Evolutionary conservation across 2,888 invertebrate genomes (phyloP).

Genomic region (Diachrysia chrysitis): DNA sequence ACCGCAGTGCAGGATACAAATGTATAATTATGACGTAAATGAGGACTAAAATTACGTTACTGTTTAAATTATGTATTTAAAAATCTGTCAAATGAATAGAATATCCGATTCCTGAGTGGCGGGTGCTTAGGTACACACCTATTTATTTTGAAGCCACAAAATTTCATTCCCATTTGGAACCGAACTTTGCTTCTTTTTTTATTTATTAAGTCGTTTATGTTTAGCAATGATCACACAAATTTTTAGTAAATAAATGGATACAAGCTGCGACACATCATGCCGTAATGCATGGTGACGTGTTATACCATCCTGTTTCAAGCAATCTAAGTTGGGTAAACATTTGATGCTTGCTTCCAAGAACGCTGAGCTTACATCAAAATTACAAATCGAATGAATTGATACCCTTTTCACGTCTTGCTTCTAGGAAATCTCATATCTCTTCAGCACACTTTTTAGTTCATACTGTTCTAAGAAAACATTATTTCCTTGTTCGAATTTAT

Average conservation of each 20-base stretch:
- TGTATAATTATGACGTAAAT: too few species aligned
- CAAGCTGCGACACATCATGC: neutral
- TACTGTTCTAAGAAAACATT: conserved; percentile 34
- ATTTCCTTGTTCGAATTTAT: conserved; percentile 38
- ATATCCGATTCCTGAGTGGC: too few species aligned
- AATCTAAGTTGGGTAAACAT: conserved; percentile 1
- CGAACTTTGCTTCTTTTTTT: too few species aligned
- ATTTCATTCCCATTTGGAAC: neutral
- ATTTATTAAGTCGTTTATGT: too few species aligned
- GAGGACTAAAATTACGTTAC: too few species aligned
- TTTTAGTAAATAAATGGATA: neutral
- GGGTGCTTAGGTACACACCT: too few species aligned
- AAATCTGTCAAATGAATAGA: too few species aligned
- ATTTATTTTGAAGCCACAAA: too few species aligned
- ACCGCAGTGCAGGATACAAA: too few species aligned
- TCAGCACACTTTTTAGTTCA: conserved; percentile 32
- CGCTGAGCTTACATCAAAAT: conserved; percentile 14
- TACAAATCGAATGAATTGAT: conserved; percentile 30
- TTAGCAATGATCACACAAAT: neutral
- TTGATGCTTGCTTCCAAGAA: neutral
- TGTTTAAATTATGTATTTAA: too few species aligned
- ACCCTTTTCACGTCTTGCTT: conserved; percentile 26
- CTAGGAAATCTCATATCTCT: conserved; percentile 39
- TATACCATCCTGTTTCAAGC: neutral
- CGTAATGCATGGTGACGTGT: neutral